Evolutionary conservation across 2,797 vertebrate species (phyloP), one percentile per base, ranked within the genome.

Genomic region (Melopsittacus undulatus): DNA sequence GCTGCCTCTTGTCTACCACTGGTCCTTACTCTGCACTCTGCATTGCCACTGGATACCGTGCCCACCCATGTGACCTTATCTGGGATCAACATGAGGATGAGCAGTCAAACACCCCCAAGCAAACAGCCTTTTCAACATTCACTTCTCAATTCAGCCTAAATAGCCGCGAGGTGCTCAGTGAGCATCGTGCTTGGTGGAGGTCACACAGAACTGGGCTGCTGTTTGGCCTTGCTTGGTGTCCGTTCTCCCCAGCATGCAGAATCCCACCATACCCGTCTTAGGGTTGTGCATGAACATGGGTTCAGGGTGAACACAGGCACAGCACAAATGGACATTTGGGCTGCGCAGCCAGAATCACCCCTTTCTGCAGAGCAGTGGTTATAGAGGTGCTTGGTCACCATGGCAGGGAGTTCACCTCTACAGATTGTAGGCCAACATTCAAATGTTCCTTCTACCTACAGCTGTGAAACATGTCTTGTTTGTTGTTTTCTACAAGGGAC

Each of bases 241-340:
- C 51, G 61, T 19, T 29, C 11, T 85, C 5, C 18, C 20, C 6
- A 1, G 34, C 0, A 14, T 11, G 45, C 70, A 84, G 54, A 48
- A 54, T 67, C 61, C 48, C 69, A n/a, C 36, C 66, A 14, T 40
- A 36, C 10, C 26, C 6, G 3, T 40, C 40, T 51, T 43, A 8
- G 52, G 15, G 36, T 29, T 19, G 20, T 36, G 7, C 4, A 2
- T 34, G 36, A 67, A 62, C 0, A 0, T 24, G 34, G 10, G 27
- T 32, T 5, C 1, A 3, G 15, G 20, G 38, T 8, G 32, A 92
- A 69, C 2, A 3, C 5, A 7, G 34, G 34, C 16, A 7, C 63
- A 51, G 42, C 1, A 1, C 0, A 1, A 64, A 64, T 0, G 4
- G 19, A 27, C 5, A 1, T 42, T 32, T 40, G 36, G 40, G 12